Base-by-base conservation (phyloP, 2,113 vertebrate species). In the Ascaphus truei region DNA sequence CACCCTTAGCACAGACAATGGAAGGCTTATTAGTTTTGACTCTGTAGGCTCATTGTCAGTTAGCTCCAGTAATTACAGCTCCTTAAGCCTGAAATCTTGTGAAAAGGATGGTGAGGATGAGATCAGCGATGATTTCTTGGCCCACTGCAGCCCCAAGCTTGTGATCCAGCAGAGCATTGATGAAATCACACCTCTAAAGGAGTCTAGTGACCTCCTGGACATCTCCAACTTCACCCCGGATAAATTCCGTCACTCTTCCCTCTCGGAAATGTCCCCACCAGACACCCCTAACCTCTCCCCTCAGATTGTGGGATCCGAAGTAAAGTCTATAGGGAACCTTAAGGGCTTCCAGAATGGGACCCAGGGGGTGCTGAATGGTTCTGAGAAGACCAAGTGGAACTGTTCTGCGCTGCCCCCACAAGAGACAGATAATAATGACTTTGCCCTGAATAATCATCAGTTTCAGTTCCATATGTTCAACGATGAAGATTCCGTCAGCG, bases 151-250 rank as follows among this genome's bases (percentile, higher is more conserved):
- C 80, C 96, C 97, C 76, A 98, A 98, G 83, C 89, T 99, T 78
- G 92, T 99, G 85, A 96, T 98, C 88, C 97, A 98, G 85, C 96
- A 98, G 78, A 99, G 94, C 86, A 90, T 94, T 82, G 96, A 98
- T 63, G 93, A 96, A 86, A 94, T 98, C 79, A 91, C 92, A 50
- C 97, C 97, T 45, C 71, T 99, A 77, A 94, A 97, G 80, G 97
- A 99, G 85, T 98, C 97, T 72, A 93, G 92, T 48, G 97, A 99
- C 83, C 93, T 99, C 80, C 90, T 99, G 78, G 97, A 99, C 82
- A 99, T 99, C 81, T 99, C 97, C 59, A 99, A 99, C 90, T 99
- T 99, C 80, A 99, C 97, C 52, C 97, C 97, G 27, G 97, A 99
- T 86, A 98, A 98, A 83, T 99, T 99, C 85, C 93, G 96, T 80